These are phyloP conservation scores for Synodontis membranacea DNA, from an alignment of 2,113 vertebrate species.

Conservation along the genomic window DNA sequence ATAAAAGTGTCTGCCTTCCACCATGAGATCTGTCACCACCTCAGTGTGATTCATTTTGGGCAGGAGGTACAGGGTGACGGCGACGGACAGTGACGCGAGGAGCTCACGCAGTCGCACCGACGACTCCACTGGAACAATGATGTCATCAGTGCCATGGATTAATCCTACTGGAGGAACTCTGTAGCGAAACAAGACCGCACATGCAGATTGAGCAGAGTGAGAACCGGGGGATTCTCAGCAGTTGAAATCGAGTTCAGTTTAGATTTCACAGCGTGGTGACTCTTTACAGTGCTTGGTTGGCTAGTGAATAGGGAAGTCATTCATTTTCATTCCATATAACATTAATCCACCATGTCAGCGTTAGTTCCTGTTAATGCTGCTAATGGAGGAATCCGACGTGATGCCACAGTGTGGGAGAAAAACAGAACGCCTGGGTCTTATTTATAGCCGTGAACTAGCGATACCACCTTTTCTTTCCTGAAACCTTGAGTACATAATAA, in stretches of 20 bases:
- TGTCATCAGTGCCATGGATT: slow-evolving; percentile 71
- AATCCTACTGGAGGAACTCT: slow-evolving; percentile 70
- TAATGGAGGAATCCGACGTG: neutral
- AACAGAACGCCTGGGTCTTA: neutral
- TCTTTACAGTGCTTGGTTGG: neutral
- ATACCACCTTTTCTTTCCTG: neutral
- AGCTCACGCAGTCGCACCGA: slow-evolving; percentile 66
- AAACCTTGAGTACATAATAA: neutral
- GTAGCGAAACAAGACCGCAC: slow-evolving; percentile 23
- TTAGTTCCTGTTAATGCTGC: neutral
- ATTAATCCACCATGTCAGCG: too few relatives aligned
- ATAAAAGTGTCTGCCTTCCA: slow-evolving; percentile 66
- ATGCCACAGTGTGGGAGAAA: neutral
- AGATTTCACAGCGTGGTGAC: neutral
- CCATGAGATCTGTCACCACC: slow-evolving; percentile 72
- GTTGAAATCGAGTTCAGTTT: neutral
- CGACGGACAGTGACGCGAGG: slow-evolving; percentile 62
- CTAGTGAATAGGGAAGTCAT: neutral
- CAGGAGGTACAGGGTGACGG: slow-evolving; percentile 67
- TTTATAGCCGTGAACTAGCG: neutral
- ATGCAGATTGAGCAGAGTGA: neutral
- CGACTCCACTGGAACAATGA: slow-evolving; percentile 67
- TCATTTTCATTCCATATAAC: neutral
- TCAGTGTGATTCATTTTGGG: slow-evolving; percentile 67
- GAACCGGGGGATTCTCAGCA: neutral